Conservation (phyloP, 1,140 invertebrate genomes). For the Gryon sp. region DNA sequence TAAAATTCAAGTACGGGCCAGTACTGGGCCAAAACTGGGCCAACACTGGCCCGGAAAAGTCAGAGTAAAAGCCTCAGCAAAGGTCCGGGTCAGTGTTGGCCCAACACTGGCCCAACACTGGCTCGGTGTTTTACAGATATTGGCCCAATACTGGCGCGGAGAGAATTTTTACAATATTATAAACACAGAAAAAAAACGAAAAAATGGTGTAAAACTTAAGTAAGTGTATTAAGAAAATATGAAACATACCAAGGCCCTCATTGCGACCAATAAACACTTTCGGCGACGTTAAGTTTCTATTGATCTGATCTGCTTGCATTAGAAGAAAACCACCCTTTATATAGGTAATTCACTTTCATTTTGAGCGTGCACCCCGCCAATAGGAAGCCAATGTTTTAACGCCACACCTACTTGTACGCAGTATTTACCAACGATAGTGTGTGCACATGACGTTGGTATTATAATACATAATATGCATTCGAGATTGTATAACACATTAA, state of each 20-base stretch:
- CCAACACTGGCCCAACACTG: no score
- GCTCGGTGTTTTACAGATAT: no score
- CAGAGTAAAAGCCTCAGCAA: no score
- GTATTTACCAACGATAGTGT: constrained; percentile 71
- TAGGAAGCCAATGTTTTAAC: constrained; percentile 73
- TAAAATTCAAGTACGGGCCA: no score
- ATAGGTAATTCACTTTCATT: constrained; percentile 80
- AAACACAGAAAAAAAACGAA: background rate
- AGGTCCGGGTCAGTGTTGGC: no score
- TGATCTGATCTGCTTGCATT: constrained; percentile 71
- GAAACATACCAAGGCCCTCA: constrained; percentile 75
- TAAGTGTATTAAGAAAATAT: constrained; percentile 8
- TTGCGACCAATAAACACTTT: constrained; percentile 69
- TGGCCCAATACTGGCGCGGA: no score
- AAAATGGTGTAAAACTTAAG: background rate
- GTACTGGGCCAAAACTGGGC: no score
- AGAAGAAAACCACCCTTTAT: constrained; percentile 78
- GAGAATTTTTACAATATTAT: background rate
- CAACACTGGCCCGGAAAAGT: no score
- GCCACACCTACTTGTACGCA: constrained; percentile 76
- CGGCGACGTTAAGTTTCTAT: constrained; percentile 63
- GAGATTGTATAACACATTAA: constrained; percentile 74
- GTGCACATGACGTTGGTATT: constrained; percentile 65
- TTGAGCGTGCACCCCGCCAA: constrained; percentile 72
- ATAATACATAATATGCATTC: constrained; percentile 71